Conservation (phyloP, 2,888 invertebrate genomes). For the Melanotus villosus region DNA sequence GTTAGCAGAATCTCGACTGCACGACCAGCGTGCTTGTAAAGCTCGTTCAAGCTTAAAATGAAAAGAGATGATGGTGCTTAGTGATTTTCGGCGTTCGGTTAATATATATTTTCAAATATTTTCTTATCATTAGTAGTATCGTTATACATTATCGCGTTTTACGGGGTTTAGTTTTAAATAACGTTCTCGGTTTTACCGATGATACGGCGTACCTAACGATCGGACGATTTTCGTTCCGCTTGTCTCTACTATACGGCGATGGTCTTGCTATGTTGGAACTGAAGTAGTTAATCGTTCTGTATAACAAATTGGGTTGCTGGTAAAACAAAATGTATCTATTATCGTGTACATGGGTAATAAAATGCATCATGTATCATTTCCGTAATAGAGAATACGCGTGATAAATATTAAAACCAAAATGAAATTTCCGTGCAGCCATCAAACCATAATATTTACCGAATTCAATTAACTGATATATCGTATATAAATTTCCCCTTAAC, state of each 20-base stretch:
- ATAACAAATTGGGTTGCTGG: slow-evolving; percentile 19
- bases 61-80: slow-evolving; percentile 39
- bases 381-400: slow-evolving; percentile 53
- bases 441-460: slow-evolving; percentile 63
- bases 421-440: slow-evolving; percentile 60
- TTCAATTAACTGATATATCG: slow-evolving; percentile 65
- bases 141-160: neutral
- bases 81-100: slow-evolving; percentile 32
- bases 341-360: slow-evolving; percentile 35
- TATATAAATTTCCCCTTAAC: slow-evolving; percentile 64
- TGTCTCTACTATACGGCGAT: too few relatives aligned
- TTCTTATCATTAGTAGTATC: slow-evolving; percentile 9
- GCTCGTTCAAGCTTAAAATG: slow-evolving; percentile 43
- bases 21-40: slow-evolving; percentile 41
- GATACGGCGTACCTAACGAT: too few relatives aligned
- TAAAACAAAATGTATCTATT: slow-evolving; percentile 38
- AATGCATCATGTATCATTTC: slow-evolving; percentile 42
- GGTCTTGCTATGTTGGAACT: neutral
- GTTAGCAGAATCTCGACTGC: slow-evolving; percentile 58
- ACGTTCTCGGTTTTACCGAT: neutral
- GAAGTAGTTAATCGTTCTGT: slow-evolving; percentile 19
- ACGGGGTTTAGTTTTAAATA: neutral
- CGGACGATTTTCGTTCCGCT: too few relatives aligned
- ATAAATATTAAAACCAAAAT: slow-evolving; percentile 62
- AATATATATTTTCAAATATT: slow-evolving; percentile 22